A percentile compares a stretch with the other conserved stretches of the same genome.
Evolutionary conservation across 2,888 invertebrate species (phyloP).

Genomic region (Strigamia maritima): DNA sequence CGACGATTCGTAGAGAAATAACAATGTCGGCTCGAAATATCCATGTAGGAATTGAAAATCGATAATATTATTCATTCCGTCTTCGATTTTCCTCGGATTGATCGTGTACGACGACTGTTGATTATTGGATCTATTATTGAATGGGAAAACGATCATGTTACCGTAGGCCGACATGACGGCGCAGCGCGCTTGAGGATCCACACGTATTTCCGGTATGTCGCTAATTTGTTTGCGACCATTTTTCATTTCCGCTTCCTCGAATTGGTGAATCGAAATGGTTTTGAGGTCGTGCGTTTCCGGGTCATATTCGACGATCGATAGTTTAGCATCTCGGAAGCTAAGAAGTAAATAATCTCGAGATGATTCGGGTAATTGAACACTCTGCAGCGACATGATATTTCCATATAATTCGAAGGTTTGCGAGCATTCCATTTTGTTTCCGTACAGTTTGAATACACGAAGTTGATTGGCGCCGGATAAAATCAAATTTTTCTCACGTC

Average conservation of each 20-base stretch:
- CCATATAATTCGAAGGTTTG: slow-evolving; percentile 86
- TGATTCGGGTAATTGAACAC: slow-evolving; percentile 77
- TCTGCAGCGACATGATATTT: slow-evolving; percentile 84
- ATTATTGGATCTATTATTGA: slow-evolving; percentile 70
- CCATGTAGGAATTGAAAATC: slow-evolving; percentile 97
- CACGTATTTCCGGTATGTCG: slow-evolving; percentile 73
- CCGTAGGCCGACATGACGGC: slow-evolving; percentile 94
- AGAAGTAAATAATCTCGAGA: slow-evolving; percentile 83
- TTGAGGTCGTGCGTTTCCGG: slow-evolving; percentile 82
- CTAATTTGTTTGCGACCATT: slow-evolving; percentile 85
- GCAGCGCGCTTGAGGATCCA: slow-evolving; percentile 93
- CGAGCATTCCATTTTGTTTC: slow-evolving; percentile 87
- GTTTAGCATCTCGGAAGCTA: slow-evolving; percentile 87
- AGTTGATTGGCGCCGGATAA: slow-evolving; percentile 91
- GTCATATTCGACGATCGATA: slow-evolving; percentile 93
- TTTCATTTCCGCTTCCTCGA: slow-evolving; percentile 96
- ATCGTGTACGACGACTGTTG: slow-evolving; percentile 70
- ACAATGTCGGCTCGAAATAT: slow-evolving; percentile 95
- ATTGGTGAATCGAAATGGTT: slow-evolving; percentile 94
- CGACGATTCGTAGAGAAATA: slow-evolving; percentile 93
- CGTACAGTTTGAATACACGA: slow-evolving; percentile 85
- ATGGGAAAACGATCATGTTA: slow-evolving; percentile 88
- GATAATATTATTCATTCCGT: slow-evolving; percentile 91
- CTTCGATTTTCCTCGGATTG: slow-evolving; percentile 79
- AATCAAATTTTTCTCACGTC: slow-evolving; percentile 81